A percentile compares a stretch with the other conserved stretches of the same genome.
Conservation (phyloP, 2,888 invertebrate species). For the Aphodius granarius region DNA sequence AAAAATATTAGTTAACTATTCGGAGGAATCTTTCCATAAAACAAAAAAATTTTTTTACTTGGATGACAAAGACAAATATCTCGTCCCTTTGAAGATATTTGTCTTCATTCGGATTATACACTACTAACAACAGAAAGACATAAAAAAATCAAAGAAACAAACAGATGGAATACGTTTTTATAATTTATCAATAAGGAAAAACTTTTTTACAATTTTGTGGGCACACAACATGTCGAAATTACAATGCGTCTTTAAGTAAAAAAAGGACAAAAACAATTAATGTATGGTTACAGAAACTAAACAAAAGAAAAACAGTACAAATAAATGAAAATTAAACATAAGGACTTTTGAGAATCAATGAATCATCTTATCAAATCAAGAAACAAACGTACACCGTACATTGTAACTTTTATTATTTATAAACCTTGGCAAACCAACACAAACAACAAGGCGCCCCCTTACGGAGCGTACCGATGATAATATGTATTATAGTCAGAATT, state of each 20-base stretch:
- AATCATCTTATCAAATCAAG: no score
- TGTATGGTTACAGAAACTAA: background rate
- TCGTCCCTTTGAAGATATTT: background rate
- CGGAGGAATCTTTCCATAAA: background rate
- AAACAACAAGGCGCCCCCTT: background rate
- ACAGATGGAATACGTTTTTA: background rate
- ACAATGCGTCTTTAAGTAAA: background rate
- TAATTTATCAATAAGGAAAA: background rate
- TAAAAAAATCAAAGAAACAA: background rate
- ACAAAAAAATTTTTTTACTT: background rate
- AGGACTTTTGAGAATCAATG: no score
- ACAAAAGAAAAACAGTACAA: background rate
- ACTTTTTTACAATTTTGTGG: background rate
- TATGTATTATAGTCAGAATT: background rate
- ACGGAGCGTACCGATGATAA: no score
- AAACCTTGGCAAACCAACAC: no score
- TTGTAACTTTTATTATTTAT: no score
- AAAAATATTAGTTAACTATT: conserved; percentile 23
- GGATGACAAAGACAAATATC: background rate
- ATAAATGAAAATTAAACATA: background rate
- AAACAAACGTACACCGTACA: no score
- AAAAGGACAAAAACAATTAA: background rate
- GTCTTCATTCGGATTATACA: background rate
- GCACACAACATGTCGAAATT: background rate
- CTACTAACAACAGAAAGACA: background rate